Percentiles rank a stretch among this genome's conserved stretches.
Conservation (phyloP, 1,140 invertebrate species). For the Drosophila kikkawai region DNA sequence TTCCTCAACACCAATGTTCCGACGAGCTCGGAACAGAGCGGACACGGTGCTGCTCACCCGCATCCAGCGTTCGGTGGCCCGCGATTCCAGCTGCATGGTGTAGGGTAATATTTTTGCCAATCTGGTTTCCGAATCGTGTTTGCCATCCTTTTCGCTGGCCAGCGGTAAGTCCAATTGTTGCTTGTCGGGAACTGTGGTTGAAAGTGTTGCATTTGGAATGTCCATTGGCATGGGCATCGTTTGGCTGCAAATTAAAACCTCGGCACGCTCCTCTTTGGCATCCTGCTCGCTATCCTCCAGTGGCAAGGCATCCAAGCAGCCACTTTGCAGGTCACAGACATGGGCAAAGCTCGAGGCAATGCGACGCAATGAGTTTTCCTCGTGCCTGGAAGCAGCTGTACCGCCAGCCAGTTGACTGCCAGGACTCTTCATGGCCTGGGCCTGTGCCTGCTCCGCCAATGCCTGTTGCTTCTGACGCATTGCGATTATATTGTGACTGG, state of each 20-base stretch:
- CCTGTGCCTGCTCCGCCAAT: neutral
- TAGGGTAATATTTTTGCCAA: neutral
- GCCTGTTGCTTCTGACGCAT: slow-evolving; percentile 28
- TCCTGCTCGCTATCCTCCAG: slow-evolving; percentile 60
- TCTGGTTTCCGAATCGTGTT: neutral
- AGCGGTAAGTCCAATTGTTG: neutral
- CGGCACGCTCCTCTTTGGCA: slow-evolving; percentile 49
- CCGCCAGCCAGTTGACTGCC: neutral
- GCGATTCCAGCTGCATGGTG: slow-evolving; percentile 3
- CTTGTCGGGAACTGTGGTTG: fast-evolving
- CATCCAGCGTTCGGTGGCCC: slow-evolving; percentile 60
- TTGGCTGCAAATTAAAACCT: slow-evolving; percentile 60
- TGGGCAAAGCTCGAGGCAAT: slow-evolving; percentile 66
- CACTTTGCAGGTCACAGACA: slow-evolving; percentile 39
- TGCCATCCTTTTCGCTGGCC: too few species aligned
- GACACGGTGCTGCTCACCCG: slow-evolving; percentile 60
- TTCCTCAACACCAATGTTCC: slow-evolving; percentile 11
- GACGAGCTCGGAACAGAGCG: slow-evolving; percentile 52
- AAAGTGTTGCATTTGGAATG: neutral
- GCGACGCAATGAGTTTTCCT: slow-evolving; percentile 33
- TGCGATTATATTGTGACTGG: slow-evolving; percentile 44
- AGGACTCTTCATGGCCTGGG: neutral
- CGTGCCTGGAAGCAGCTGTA: too few species aligned
- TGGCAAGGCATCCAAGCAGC: slow-evolving; percentile 28
- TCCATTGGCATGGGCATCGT: neutral